Evolutionary conservation across 2,888 invertebrate genomes (phyloP).

Genomic region (Tanypteryx hageni): DNA sequence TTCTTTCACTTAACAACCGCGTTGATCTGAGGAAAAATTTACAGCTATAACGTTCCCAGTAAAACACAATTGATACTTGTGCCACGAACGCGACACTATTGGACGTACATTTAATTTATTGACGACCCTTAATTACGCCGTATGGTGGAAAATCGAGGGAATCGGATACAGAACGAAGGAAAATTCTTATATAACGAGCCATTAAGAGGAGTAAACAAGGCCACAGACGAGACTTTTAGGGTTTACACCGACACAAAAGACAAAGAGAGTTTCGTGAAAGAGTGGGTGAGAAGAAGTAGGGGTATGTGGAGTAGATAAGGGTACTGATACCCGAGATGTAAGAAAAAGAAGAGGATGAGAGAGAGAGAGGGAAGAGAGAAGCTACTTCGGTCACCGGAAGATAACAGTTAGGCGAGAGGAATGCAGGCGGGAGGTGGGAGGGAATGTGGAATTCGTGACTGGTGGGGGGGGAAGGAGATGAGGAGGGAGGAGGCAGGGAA

Average conservation of each 20-base stretch:
- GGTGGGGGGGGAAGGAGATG: constrained; percentile 40
- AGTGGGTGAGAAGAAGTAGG: constrained; percentile 16
- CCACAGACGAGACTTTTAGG: background rate
- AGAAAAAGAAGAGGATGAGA: background rate
- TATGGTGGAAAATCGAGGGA: background rate
- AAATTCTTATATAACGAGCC: background rate
- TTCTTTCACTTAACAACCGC: no score
- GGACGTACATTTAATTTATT: no score
- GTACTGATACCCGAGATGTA: constrained; percentile 43
- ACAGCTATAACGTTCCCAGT: no score
- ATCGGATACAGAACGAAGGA: background rate
- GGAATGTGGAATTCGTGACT: constrained; percentile 63
- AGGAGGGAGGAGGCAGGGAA: constrained; percentile 15
- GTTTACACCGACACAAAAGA: background rate
- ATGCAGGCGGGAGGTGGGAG: constrained; percentile 48
- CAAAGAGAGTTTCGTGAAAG: background rate
- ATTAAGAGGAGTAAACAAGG: constrained; percentile 5
- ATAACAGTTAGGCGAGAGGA: constrained; percentile 63
- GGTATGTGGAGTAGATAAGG: constrained; percentile 26
- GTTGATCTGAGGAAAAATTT: no score
- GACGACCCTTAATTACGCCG: no score
- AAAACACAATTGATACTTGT: no score
- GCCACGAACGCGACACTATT: no score
- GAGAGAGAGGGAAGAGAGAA: background rate
- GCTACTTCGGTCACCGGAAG: constrained; percentile 62